Base-by-base conservation (phyloP, 2,113 vertebrate genomes). In the Alces alces region DNA sequence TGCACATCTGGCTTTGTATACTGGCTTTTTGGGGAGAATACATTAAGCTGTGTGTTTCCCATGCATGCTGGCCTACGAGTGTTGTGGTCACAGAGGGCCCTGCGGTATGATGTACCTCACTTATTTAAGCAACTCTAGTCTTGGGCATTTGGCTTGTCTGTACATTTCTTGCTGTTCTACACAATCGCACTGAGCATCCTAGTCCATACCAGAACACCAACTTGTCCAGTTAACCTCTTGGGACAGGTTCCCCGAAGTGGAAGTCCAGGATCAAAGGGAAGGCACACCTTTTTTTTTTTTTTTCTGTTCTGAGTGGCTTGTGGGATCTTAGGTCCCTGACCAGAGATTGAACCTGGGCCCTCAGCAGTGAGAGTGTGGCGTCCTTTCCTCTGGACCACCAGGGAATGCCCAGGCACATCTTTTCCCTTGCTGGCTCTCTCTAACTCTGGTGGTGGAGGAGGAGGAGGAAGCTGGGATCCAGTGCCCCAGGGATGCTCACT, bases 71-170 rank as follows among this genome's bases (percentile, higher is more conserved):
- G 21, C 43, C 33, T 19, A 3, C 33, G 43, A 36, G 2, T n/a
- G 39, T 58, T 58, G 45, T 3, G n/a, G n/a, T 21, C 6, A 3
- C 76, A 15, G 4, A 25, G 86, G 17, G 13, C 19, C 80, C 16
- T 5, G 2, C 0, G 33, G 57, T 21, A 1, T 3, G 12, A 7
- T 14, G 73, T 1, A 12, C 79, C n/a, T 73, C 19, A 47, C 52
- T 93, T 54, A 43, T 15, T 86, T 61, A 82, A 66, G 82, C 7
- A 3, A 2, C 50, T 61, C 52, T 47, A 2, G 12, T 45, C 36
- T 39, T 28, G 27, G 52, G 39, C 66, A 36, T 36, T 80, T 7
- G 16, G 60, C 52, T 43, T 58, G 73, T 23, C 57, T 58, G 50
- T 94, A 11, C 43, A 58, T 54, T 25, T 83, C 85, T 60, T n/a